Percentiles rank a stretch among this genome's conserved stretches.
These are phyloP conservation scores for Mallateleia sp. DNA, from an alignment of 2,888 invertebrate species.

Conservation along the genomic window DNA sequence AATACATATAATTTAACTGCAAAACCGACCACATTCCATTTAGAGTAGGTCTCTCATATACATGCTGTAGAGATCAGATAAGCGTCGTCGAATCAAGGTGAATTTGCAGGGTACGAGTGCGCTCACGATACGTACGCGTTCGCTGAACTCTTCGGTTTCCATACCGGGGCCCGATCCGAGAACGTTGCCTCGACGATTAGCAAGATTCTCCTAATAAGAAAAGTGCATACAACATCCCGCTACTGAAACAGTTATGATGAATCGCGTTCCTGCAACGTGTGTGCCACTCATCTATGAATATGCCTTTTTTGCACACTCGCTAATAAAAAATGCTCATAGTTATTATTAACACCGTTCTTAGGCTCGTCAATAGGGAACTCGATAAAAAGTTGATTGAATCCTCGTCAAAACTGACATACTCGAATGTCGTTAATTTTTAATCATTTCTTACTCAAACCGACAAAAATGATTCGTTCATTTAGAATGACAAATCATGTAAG, in stretches of 20 bases:
- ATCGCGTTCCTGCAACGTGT: conserved; percentile 79
- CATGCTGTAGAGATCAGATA: conserved; percentile 48
- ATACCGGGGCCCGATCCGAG: conserved; percentile 58
- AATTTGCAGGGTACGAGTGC: conserved; percentile 48
- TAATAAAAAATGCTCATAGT: conserved; percentile 28
- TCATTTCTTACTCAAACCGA: no score
- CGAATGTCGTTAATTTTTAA: not conserved
- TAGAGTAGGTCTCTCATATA: conserved; percentile 61
- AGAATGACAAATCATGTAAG: no score
- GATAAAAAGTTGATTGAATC: conserved; percentile 7
- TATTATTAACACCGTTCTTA: conserved; percentile 21
- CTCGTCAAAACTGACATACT: not conserved
- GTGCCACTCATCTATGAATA: conserved; percentile 78
- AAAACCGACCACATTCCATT: conserved; percentile 65
- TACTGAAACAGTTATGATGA: conserved; percentile 88
- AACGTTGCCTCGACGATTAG: conserved; percentile 85
- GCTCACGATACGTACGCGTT: conserved; percentile 44
- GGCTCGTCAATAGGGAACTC: not conserved
- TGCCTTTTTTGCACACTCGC: conserved; percentile 31
- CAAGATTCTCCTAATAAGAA: conserved; percentile 88
- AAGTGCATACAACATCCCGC: conserved; percentile 88
- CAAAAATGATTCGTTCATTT: no score
- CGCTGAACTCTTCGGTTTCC: conserved; percentile 72
- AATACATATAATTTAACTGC: conserved; percentile 55
- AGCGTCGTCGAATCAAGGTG: conserved; percentile 49